A percentile compares a stretch with the other conserved stretches of the same genome.
Conservation (phyloP, 92 coral and sea anemone species). For the Isaurus tuberculatus region DNA sequence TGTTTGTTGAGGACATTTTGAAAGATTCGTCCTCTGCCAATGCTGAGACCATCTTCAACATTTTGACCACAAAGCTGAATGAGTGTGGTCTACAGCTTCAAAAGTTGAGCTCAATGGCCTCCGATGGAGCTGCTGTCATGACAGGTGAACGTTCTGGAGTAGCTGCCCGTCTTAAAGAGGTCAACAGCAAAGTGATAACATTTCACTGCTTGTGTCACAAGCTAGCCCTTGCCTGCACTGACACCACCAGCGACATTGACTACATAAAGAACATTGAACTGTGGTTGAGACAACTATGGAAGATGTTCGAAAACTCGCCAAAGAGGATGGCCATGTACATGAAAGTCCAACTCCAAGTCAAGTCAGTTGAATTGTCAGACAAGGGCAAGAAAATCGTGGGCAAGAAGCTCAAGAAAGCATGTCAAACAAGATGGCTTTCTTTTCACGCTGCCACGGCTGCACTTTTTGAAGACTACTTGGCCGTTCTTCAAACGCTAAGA, state of each 20-base stretch:
- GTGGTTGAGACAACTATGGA: constrained; percentile 29
- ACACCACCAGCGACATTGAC: constrained; percentile 23
- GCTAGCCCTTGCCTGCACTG: constrained; percentile 30
- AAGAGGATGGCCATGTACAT: constrained; percentile 8
- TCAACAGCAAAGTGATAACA: constrained; percentile 59
- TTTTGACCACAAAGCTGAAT: constrained; percentile 40
- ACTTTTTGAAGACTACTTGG: constrained; percentile 59
- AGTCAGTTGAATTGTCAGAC: constrained; percentile 2
- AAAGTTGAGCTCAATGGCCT: constrained; percentile 61
- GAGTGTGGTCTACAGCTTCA: constrained; percentile 62
- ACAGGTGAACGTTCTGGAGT: constrained; percentile 60
- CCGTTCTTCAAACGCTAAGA: constrained; percentile 53
- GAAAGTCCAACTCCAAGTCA: constrained; percentile 21
- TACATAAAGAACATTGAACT: constrained; percentile 23
- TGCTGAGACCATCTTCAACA: constrained; percentile 67
- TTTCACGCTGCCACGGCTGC: constrained; percentile 36
- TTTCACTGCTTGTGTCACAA: constrained; percentile 63
- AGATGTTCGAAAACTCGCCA: constrained; percentile 22
- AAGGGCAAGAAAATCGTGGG: constrained; percentile 13
- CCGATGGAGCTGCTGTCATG: constrained; percentile 67
- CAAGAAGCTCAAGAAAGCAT: constrained; percentile 48
- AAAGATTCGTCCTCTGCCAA: constrained; percentile 57
- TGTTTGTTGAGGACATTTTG: constrained; percentile 64
- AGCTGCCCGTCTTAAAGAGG: constrained; percentile 55
- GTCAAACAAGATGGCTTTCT: constrained; percentile 50